Evolutionary conservation across 2,113 vertebrate genomes (phyloP).

Genomic region (Aleadryas rufinucha): DNA sequence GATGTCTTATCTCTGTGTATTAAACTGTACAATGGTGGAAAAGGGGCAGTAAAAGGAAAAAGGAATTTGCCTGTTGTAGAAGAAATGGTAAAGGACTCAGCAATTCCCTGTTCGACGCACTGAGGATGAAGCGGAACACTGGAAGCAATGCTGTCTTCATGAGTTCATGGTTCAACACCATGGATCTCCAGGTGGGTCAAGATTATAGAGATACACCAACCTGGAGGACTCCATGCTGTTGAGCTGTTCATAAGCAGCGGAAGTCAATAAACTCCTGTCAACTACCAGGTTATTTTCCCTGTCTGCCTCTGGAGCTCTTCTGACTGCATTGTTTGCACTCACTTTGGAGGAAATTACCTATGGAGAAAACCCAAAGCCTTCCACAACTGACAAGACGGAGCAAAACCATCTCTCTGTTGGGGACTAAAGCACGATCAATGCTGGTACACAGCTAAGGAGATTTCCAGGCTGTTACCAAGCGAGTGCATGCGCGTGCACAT

Average conservation of each 20-base stretch:
- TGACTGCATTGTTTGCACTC: not conserved
- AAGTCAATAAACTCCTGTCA: constrained; percentile 36
- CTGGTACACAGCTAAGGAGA: not conserved
- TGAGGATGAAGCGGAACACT: constrained; percentile 63
- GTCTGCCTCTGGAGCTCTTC: not conserved
- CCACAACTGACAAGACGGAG: not conserved
- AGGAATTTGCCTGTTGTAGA: not conserved
- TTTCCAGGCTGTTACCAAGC: not conserved
- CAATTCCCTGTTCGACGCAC: not conserved
- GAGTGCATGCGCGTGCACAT: accelerated
- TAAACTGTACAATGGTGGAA: not conserved
- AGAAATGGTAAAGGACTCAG: not conserved
- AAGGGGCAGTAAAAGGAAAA: not conserved
- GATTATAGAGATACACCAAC: constrained; percentile 78
- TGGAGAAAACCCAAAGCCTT: not conserved
- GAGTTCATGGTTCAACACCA: constrained; percentile 79
- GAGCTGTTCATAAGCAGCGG: constrained; percentile 76
- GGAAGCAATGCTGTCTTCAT: constrained; percentile 47
- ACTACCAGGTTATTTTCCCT: not conserved
- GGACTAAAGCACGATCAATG: not conserved
- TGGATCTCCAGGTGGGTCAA: constrained; percentile 85
- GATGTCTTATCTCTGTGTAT: not conserved
- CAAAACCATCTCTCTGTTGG: not conserved
- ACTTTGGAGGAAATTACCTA: not conserved
- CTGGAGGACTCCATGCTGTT: constrained; percentile 83